Evolutionary conservation across 2,797 vertebrate species (phyloP).

Genomic region (Rallus crepitans): DNA sequence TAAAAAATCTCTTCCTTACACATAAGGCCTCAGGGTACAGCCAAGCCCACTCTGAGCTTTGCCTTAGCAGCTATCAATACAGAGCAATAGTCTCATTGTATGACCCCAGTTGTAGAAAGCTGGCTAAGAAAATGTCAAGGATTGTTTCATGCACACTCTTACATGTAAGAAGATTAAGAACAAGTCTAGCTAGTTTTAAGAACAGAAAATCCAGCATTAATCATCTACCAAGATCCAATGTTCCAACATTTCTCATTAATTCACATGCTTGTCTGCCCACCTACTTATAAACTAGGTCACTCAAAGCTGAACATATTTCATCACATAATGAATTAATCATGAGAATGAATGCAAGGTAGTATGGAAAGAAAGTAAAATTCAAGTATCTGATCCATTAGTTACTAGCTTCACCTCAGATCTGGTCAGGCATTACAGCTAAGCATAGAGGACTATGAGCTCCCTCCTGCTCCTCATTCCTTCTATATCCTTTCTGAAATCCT

Average conservation of each 20-base stretch:
- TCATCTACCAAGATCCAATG: neutral
- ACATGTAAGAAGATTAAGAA: neutral
- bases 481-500: neutral
- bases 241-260: neutral
- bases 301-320: neutral
- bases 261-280: neutral
- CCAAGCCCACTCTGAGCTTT: neutral
- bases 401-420: neutral
- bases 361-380: neutral
- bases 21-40: neutral
- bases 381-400: neutral
- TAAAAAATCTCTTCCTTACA: neutral
- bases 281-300: neutral
- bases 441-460: neutral
- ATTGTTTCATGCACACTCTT: neutral
- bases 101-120: neutral
- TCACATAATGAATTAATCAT: neutral
- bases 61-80: neutral
- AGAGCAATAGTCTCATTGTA: neutral
- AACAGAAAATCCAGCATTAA: constrained; percentile 29
- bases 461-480: neutral
- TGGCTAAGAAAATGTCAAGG: neutral
- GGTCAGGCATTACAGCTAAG: neutral
- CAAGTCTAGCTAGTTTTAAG: constrained; percentile 38
- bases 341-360: neutral